These are phyloP conservation scores for Casuarius casuarius DNA, from an alignment of 2,113 vertebrate genomes.

Conservation along the genomic window DNA sequence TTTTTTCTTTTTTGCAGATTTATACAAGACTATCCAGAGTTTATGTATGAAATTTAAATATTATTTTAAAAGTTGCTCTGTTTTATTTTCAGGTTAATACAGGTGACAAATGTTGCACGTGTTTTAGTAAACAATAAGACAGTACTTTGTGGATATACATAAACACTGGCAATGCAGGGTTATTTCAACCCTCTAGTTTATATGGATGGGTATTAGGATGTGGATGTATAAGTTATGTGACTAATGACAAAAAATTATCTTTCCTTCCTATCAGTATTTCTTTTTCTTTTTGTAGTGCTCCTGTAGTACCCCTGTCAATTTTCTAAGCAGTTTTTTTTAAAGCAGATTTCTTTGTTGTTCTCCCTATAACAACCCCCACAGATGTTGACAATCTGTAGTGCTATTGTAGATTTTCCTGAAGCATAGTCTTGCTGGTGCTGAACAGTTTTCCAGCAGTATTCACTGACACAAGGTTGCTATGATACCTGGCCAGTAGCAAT, in stretches of 20 bases:
- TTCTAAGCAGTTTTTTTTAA: not conserved
- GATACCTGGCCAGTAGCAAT: slow-evolving; percentile 68
- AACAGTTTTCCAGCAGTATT: slow-evolving; percentile 64
- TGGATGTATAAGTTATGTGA: not conserved
- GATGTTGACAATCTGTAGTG: slow-evolving; percentile 60
- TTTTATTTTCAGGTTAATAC: slow-evolving; percentile 48
- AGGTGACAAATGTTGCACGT: not conserved
- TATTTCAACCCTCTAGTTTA: not conserved
- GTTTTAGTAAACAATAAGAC: not conserved
- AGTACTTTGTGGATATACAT: not conserved
- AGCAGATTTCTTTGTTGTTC: slow-evolving; percentile 59
- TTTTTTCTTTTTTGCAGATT: slow-evolving; percentile 83
- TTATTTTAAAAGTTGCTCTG: slow-evolving; percentile 57
- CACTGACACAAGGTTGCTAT: slow-evolving; percentile 70
- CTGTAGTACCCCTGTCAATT: not conserved
- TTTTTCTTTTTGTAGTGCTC: not conserved
- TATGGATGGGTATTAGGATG: not conserved
- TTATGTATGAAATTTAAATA: slow-evolving; percentile 76
- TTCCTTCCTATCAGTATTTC: not conserved
- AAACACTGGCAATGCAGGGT: not conserved
- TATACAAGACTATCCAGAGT: slow-evolving; percentile 77
- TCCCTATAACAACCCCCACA: slow-evolving; percentile 64
- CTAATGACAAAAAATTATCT: not conserved
- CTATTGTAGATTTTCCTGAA: slow-evolving; percentile 54
- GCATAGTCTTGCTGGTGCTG: slow-evolving; percentile 57